Evolutionary conservation across 2,888 invertebrate genomes (phyloP), one percentile per base, ranked within the genome.

Genomic region (Nyleta sp.): DNA sequence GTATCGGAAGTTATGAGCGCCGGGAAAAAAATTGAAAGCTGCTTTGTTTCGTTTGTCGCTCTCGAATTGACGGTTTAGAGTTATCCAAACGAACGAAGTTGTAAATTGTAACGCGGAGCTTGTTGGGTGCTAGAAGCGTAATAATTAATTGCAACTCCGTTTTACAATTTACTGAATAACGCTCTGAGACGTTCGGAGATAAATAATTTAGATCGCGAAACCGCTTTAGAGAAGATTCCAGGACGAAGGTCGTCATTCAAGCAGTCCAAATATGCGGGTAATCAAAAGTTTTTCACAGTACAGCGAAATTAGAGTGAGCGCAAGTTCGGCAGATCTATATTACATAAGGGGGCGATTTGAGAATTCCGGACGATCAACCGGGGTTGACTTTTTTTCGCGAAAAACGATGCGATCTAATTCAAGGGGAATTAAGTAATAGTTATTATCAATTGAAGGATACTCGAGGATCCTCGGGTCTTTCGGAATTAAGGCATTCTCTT

Each of bases 261-360:
- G 86, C 84, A 82, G 80, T 73, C 81, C 79, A 81, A 74, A 82
- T 83, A 88, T 89, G 86, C 89, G 89, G 89, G 89, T 89, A 89
- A 89, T 89, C 89, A 88, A 85, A 89, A 89, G 88, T 89, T 89
- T 78, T 65, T 73, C 44, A 6, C 46, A 10, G 64, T 44, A 60
- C 40, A 46, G 17, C 11, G 13, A 24, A 60, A 71, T 42, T 35
- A 24, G 55, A 44, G 48, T 7, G 53, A 18, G 17, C 28, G n/a
- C 38, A 60, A 44, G 59, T 52, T 70, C 10, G 20, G 22, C n/a
- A n/a, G n/a, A n/a, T n/a, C n/a, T n/a, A n/a, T n/a, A n/a, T n/a
- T n/a, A n/a, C n/a, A n/a, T 24, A 31, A 22, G 13, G 4, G 8
- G 31, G 5, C 15, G 8, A 17, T 55, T 35, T 38, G 35, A 55